Evolutionary conservation across 1,140 invertebrate species (phyloP).

Genomic region (Whitmania pigra): DNA sequence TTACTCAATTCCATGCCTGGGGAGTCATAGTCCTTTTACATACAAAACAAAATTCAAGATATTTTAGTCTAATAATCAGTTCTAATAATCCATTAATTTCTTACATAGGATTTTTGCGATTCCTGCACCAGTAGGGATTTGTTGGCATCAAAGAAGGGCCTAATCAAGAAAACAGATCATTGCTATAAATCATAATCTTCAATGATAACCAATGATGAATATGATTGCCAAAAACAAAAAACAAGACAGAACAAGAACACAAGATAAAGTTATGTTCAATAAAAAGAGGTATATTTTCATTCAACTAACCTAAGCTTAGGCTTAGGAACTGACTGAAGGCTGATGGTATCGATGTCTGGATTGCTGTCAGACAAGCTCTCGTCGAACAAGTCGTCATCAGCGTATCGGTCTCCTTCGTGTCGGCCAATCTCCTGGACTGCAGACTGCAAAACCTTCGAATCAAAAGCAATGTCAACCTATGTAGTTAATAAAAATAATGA

Average conservation of each 20-base stretch:
- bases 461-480: too few relatives aligned
- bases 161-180: too few relatives aligned
- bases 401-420: conserved; percentile 49
- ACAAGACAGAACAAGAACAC: background rate
- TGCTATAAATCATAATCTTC: background rate
- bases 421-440: conserved; percentile 50
- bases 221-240: background rate
- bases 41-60: too few relatives aligned
- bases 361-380: conserved; percentile 86
- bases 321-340: conserved; percentile 87
- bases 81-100: too few relatives aligned
- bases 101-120: too few relatives aligned
- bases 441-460: conserved; percentile 34
- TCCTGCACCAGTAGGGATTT: too few relatives aligned
- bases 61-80: too few relatives aligned
- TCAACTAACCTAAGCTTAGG: conserved; percentile 59
- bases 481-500: too few relatives aligned
- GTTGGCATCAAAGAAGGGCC: too few relatives aligned
- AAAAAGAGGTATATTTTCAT: background rate
- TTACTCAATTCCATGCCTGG: too few relatives aligned
- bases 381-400: conserved; percentile 60
- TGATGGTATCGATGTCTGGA: conserved; percentile 85
- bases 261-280: background rate
- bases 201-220: background rate
- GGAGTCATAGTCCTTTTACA: too few relatives aligned